These are phyloP conservation scores for Acanthiza pusilla DNA, from an alignment of 2,797 vertebrate genomes.

Conservation along the genomic window DNA sequence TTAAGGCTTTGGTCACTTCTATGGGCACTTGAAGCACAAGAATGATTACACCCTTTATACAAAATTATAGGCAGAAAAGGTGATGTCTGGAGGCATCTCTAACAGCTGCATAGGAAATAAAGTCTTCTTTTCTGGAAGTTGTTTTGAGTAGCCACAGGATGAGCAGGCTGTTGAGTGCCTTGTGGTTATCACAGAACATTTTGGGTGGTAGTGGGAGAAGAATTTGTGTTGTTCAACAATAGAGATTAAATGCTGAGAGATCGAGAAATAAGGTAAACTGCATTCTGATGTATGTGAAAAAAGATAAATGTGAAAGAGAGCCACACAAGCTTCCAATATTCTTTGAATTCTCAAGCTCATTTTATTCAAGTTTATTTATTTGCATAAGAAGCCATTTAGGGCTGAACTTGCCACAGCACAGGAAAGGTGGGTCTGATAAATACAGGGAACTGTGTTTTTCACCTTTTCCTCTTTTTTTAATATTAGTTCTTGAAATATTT, in stretches of 20 bases:
- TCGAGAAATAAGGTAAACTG: background rate
- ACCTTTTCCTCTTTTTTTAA: background rate
- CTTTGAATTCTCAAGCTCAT: background rate
- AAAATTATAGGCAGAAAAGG: background rate
- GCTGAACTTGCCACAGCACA: background rate
- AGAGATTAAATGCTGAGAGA: background rate
- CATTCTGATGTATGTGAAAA: background rate
- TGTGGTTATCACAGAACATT: background rate
- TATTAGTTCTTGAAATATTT: background rate
- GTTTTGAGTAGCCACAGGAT: background rate
- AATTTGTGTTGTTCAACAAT: background rate
- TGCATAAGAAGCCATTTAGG: background rate
- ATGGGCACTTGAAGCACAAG: background rate
- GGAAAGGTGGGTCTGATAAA: background rate
- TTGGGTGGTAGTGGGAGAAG: background rate
- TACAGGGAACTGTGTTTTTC: background rate
- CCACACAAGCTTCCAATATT: background rate
- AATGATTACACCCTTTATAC: background rate
- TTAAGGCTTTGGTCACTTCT: background rate
- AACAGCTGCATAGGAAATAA: background rate
- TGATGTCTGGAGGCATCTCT: background rate
- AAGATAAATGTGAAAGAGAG: background rate
- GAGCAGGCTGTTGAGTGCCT: background rate
- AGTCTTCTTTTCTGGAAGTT: background rate
- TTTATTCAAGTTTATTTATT: background rate